phyloP scores from a whole-genome alignment of 2,888 invertebrate species.

The Hypena proboscidalis region DNA sequence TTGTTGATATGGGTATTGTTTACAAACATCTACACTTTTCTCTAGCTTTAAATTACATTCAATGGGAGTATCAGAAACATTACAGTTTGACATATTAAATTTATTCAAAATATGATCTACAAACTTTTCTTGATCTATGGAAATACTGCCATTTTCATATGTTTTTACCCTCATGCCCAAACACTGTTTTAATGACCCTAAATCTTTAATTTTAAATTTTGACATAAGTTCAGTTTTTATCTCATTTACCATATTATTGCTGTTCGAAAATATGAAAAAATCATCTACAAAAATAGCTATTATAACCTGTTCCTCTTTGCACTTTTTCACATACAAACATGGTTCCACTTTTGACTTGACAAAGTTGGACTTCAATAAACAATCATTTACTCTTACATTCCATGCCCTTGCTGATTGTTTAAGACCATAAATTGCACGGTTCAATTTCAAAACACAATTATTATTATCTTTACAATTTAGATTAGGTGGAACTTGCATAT shows the following conservation, averaged over 20 bases:
- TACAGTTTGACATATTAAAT: slow-evolving; percentile 17
- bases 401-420: slow-evolving; percentile 39
- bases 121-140: slow-evolving; percentile 14
- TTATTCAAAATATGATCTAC: slow-evolving; percentile 7
- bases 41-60: background rate
- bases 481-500: slow-evolving; percentile 12
- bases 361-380: slow-evolving; percentile 7
- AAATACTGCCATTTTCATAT: background rate
- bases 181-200: slow-evolving; percentile 2
- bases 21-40: background rate
- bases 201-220: background rate
- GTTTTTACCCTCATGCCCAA: slow-evolving; percentile 1
- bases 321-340: background rate
- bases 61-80: slow-evolving; percentile 9
- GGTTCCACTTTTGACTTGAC: background rate
- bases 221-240: background rate
- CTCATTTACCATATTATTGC: background rate
- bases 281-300: background rate
- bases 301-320: background rate
- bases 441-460: slow-evolving; percentile 27
- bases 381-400: slow-evolving; percentile 33
- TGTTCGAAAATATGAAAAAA: background rate
- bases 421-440: slow-evolving; percentile 37
- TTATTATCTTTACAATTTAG: slow-evolving; percentile 2
- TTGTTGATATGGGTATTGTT: background rate